Evolutionary conservation across 2,888 invertebrate genomes (phyloP), one percentile per base, ranked within the genome.

Genomic region (Slavum lentiscoides): DNA sequence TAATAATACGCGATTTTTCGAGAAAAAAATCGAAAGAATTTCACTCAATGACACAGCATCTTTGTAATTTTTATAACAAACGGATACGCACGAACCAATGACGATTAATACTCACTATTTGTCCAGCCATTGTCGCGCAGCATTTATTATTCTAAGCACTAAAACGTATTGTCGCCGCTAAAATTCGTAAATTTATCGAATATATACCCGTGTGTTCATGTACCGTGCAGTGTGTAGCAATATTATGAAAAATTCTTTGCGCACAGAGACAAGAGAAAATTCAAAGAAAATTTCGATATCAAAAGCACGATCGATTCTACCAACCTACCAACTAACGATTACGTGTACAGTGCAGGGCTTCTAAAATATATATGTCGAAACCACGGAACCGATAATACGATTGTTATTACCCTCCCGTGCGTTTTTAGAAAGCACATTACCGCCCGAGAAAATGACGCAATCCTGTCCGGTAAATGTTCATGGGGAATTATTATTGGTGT

Each of bases 311-410:
- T 72, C 70, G 80, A 80, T 80, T 58, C 72, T 80, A 58, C 80
- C 80, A 80, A 80, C 80, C 58, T 80, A 64, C 80, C 80, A 80
- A 80, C 80, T 64, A 80, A 72, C 64, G 64, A 72, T 80, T 80
- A 80, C 80, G 70, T 80, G 62, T 80, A 72, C 80, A 80, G 80
- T 80, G 80, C 70, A 58, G 75, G 58, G 58, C 49, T 49, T 30
- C 37, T 68, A 23, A 30, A 43, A 59, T 59, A 67, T 75, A 58
- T 15, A 68, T 58, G 58, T 66, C 21, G 21, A 58, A 55, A 61
- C n/a, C n/a, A n/a, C 7, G 39, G 1, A 19, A 55, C 3, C 11
- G 8, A 17, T 39, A 13, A 64, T 58, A 39, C 17, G 58, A 67
- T 66, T 75, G 21, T 75, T 64, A n/a, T 74, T 37, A 19, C 66